Conservation (phyloP, 2,797 vertebrate species). For the Sebastes itinus region DNA sequence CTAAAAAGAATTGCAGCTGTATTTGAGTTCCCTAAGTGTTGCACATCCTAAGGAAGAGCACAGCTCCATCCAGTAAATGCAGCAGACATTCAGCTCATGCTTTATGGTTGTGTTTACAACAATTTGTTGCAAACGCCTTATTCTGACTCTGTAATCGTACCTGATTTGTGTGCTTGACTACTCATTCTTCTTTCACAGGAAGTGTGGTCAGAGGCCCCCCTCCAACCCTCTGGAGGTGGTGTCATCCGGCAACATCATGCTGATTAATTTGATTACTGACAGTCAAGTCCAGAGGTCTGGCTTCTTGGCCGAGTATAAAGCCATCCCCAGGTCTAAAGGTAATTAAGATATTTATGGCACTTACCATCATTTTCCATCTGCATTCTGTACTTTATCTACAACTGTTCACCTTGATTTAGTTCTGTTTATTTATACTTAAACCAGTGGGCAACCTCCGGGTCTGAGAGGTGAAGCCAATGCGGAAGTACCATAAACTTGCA, state of each 20-base stretch:
- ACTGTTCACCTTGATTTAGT: background rate
- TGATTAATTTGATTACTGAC: slow-evolving; percentile 81
- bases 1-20: slow-evolving; percentile 21
- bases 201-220: slow-evolving; percentile 85
- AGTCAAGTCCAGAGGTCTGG: slow-evolving; percentile 60
- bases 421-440: background rate
- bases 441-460: background rate
- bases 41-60: background rate
- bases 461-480: background rate
- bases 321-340: slow-evolving; percentile 62
- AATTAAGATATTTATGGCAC: background rate
- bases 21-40: slow-evolving; percentile 6
- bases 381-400: background rate
- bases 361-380: background rate
- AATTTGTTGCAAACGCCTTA: background rate
- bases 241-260: slow-evolving; percentile 83
- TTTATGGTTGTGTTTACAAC: background rate
- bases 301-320: slow-evolving; percentile 70
- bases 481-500: background rate
- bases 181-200: slow-evolving; percentile 52
- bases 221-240: slow-evolving; percentile 77
- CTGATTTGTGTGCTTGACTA: background rate
- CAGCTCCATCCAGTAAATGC: slow-evolving; percentile 11
- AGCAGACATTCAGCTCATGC: background rate
- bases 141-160: background rate